These are phyloP conservation scores for Osmoderma eremita DNA, from an alignment of 2,888 invertebrate species.

Conservation along the genomic window DNA sequence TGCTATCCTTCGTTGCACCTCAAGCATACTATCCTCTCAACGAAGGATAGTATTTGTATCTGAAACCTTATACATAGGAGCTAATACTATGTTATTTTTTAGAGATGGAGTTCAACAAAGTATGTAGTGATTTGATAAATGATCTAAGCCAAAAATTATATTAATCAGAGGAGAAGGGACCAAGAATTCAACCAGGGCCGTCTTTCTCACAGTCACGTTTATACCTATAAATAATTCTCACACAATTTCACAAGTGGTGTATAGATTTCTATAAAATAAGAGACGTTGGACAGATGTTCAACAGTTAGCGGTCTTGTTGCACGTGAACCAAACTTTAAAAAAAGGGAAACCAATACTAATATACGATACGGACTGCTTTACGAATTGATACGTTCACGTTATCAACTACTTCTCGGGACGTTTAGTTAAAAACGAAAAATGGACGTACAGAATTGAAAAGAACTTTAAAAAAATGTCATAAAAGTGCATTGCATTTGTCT, in stretches of 20 bases:
- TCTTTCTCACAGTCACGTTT: constrained; percentile 33
- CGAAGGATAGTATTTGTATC: constrained; percentile 39
- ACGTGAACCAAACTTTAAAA: constrained; percentile 8
- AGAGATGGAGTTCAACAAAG: constrained; percentile 43
- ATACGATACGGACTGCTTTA: constrained; percentile 20
- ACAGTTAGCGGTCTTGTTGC: constrained; percentile 10
- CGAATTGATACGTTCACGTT: constrained; percentile 2
- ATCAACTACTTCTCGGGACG: background rate
- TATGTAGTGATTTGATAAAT: constrained; percentile 42
- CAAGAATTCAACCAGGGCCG: constrained; percentile 41
- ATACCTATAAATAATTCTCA: constrained; percentile 12
- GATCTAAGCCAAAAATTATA: constrained; percentile 43
- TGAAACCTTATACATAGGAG: constrained; percentile 40
- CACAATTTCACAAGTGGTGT: constrained; percentile 35
- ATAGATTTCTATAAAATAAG: constrained; percentile 18
- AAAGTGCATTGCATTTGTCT: constrained; percentile 32
- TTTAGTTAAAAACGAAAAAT: constrained; percentile 4
- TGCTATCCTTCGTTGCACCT: constrained; percentile 34
- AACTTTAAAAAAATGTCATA: constrained; percentile 31
- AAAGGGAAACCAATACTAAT: constrained; percentile 11
- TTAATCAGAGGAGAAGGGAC: constrained; percentile 40
- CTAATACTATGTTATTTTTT: constrained; percentile 43
- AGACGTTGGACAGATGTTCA: constrained; percentile 29
- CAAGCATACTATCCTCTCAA: constrained; percentile 30
- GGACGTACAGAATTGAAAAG: constrained; percentile 31